Percentiles rank a stretch among this genome's conserved stretches.
Evolutionary conservation across 1,140 invertebrate genomes (phyloP).

Genomic region (Dermatophagoides farinae): DNA sequence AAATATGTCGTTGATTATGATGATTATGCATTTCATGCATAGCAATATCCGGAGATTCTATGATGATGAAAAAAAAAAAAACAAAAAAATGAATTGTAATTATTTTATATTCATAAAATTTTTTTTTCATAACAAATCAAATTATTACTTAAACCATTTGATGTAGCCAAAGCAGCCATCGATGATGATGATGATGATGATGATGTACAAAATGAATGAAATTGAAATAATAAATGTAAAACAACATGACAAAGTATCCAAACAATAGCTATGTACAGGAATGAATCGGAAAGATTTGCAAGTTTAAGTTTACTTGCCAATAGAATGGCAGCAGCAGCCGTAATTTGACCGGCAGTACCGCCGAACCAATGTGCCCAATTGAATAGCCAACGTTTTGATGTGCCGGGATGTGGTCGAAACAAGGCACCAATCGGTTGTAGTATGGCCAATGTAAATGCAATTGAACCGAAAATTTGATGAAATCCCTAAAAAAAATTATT

Average conservation of each 20-base stretch:
- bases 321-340: conserved; percentile 75
- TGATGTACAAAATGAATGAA: conserved; percentile 9
- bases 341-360: conserved; percentile 66
- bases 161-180: not conserved
- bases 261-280: conserved; percentile 61
- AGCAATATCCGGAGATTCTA: conserved; percentile 8
- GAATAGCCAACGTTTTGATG: conserved; percentile 55
- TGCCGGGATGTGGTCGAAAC: conserved; percentile 62
- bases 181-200: too few species aligned
- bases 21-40: conserved; percentile 5
- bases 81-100: too few species aligned
- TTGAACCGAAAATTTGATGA: conserved; percentile 34
- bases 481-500: conserved; percentile 6
- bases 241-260: conserved; percentile 73
- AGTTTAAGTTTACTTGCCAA: conserved; percentile 59
- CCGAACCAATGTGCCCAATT: conserved; percentile 87
- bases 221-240: conserved; percentile 54
- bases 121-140: not conserved
- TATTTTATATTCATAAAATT: not conserved
- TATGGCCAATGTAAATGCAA: conserved; percentile 35
- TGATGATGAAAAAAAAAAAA: not conserved
- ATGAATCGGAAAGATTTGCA: conserved; percentile 60
- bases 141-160: not conserved
- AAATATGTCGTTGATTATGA: not conserved
- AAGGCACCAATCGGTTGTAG: conserved; percentile 63